Evolutionary conservation across 2,113 vertebrate species (phyloP), one percentile per base, ranked within the genome.

Genomic region (Aegithalos caudatus): DNA sequence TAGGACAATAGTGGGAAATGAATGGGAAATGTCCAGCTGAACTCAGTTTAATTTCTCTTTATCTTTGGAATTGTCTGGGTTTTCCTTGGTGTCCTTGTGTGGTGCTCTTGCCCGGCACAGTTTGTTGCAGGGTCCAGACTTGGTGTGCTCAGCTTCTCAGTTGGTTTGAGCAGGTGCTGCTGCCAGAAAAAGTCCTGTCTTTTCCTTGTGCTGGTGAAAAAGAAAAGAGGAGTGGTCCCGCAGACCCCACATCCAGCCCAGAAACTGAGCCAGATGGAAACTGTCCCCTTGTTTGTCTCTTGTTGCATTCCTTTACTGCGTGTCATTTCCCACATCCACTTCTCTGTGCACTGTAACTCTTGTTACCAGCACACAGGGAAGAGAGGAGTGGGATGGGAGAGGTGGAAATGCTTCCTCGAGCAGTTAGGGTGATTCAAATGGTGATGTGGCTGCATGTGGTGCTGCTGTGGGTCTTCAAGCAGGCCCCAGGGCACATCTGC

Each of bases 1-100:
- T 85, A 35, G 79, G 87, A 85, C 90, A 90, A 86, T 73, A 80
- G 71, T 83, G 94, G 88, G 92, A 96, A 94, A 92, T 51, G 51
- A 90, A 91, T 42, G 69, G 47, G 74, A 95, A 51, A 95, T 95
- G 88, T 82, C 87, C 92, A 80, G 38, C 81, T 90, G 82, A 90
- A 96, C 84, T n/a, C 25, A 37, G 14, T 81, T 88, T 65, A 28
- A 90, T 90, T 93, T 88, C 33, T 81, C 78, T 80, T 47, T 65
- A 42, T 90, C 71, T 92, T 54, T 80, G 85, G 42, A 92, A 61
- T 80, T 40, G 58, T 80, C 58, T 86, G 58, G 70, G 53, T 72
- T 95, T 80, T 82, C 42, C 7, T 79, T 35, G 77, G 53, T 4
- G 38, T 44, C 76, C 60, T 54, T 58, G 28, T 40, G 37, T 74